phyloP scores from a whole-genome alignment of 2,113 vertebrate genomes.

The Taurulus bubalis region DNA sequence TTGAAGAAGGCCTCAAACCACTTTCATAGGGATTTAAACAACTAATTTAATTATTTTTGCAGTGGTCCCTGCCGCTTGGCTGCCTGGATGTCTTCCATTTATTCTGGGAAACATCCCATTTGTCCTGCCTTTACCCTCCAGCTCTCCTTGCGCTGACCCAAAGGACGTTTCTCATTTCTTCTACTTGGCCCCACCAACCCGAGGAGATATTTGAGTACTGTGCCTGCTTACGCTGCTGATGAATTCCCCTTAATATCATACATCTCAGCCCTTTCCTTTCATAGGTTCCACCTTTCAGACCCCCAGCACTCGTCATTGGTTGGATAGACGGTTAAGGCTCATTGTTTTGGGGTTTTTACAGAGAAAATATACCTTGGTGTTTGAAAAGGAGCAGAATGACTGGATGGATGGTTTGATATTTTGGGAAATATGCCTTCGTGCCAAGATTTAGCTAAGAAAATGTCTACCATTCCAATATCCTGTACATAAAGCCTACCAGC shows the following conservation, averaged over 20 bases:
- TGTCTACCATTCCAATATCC: not conserved
- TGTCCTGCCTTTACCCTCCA: constrained; percentile 53
- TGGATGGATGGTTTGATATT: not conserved
- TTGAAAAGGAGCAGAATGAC: not conserved
- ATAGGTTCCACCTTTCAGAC: not conserved
- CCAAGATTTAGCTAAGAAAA: not conserved
- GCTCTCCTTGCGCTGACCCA: constrained; percentile 23
- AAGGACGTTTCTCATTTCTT: constrained; percentile 30
- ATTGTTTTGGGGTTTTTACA: constrained; percentile 6
- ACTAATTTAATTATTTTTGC: constrained; percentile 8
- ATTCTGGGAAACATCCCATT: constrained; percentile 49
- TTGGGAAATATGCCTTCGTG: not conserved
- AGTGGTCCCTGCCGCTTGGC: constrained; percentile 14
- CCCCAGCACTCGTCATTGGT: not conserved
- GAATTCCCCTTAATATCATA: constrained; percentile 10
- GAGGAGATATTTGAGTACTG: constrained; percentile 42
- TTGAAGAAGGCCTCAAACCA: constrained; percentile 1
- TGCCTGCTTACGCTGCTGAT: constrained; percentile 67
- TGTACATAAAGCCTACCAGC: not conserved
- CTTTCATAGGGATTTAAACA: not conserved
- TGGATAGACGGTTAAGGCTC: not conserved
- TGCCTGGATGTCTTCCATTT: constrained; percentile 71
- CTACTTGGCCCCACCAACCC: not conserved
- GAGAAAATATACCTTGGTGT: not conserved
- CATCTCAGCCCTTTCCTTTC: not conserved